These are phyloP conservation scores for Chloropsis cyanopogon DNA, from an alignment of 2,113 vertebrate genomes.

Conservation along the genomic window DNA sequence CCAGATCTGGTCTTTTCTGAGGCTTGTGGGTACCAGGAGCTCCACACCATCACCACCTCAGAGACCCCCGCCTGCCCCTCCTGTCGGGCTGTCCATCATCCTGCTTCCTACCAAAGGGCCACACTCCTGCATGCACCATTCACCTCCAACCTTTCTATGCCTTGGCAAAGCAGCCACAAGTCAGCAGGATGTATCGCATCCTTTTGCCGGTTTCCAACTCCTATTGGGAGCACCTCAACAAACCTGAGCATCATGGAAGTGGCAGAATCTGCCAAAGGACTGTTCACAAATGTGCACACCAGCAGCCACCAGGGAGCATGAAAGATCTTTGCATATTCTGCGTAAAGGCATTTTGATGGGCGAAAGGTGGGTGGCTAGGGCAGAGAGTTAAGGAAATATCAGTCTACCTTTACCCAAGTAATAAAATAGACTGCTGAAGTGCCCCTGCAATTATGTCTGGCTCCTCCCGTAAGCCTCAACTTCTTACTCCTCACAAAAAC, in stretches of 20 bases:
- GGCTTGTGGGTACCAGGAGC: background rate
- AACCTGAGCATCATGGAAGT: background rate
- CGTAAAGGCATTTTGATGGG: background rate
- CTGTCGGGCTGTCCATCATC: background rate
- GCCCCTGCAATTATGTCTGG: background rate
- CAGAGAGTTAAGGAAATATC: background rate
- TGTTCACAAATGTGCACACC: background rate
- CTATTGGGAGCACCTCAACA: background rate
- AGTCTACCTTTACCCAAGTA: background rate
- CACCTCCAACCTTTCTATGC: rapidly evolving
- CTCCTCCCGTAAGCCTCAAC: background rate
- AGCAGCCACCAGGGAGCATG: background rate
- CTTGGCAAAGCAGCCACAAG: background rate
- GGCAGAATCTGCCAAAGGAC: background rate
- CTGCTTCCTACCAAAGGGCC: rapidly evolving
- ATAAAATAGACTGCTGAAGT: background rate
- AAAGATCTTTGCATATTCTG: background rate
- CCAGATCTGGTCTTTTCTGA: background rate
- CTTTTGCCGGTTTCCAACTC: background rate
- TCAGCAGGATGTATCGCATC: background rate
- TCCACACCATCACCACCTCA: background rate
- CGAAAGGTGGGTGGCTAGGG: background rate
- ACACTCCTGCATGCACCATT: rapidly evolving
- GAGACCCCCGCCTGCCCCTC: rapidly evolving
- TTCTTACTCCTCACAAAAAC: background rate